Base-by-base conservation (phyloP, 1,140 invertebrate genomes). In the Gonatopus flavifemur region DNA sequence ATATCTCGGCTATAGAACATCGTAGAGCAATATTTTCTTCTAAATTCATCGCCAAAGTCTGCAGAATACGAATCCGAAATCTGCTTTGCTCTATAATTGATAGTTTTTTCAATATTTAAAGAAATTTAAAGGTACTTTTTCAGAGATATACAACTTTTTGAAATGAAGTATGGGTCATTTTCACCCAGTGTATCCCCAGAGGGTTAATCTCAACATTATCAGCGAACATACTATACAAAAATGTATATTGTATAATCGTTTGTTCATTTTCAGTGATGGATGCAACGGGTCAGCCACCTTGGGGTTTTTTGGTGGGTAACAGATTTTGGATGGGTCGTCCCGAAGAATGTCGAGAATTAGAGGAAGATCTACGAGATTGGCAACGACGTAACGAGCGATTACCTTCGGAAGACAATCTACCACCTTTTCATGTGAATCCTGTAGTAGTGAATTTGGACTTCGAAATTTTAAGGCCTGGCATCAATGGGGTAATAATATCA, bases 311-410 rank as follows among this genome's bases (percentile, higher is more conserved):
- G 48, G 70, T 64, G 31, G 71, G 66, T 9, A 72, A 69, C 32
- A 57, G 47, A 20, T 74, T 62, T 43, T 76, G 74, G 76, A 50
- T 69, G 0, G 76, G 76, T 12, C 62, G 67, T 6, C 53, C 62
- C 5, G 60, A 67, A 37, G 65, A 70, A 22, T 77, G 74, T 47
- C 53, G 64, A 31, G 49, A 67, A 32, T 61, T 74, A 41, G 41
- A 49, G 13, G 43, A 43, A 13, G 38, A 55, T 41, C 64, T 50
- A 43, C 10, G 30, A 2, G 15, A 53, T 12, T 36, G 53, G 33
- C 21, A 39, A 6, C 37, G 46, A 13, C n/a, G n/a, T n/a, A 33
- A 33, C 13, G 2, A 39, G 9, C 36, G 25, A 39, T n/a, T 18
- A 15, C 41, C 44, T 35, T 21, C 13, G 16, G 19, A 24, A 36